A percentile compares a stretch with the other conserved stretches of the same genome.
Evolutionary conservation across 2,797 vertebrate genomes (phyloP).

Genomic region (Ammospiza maritima): DNA sequence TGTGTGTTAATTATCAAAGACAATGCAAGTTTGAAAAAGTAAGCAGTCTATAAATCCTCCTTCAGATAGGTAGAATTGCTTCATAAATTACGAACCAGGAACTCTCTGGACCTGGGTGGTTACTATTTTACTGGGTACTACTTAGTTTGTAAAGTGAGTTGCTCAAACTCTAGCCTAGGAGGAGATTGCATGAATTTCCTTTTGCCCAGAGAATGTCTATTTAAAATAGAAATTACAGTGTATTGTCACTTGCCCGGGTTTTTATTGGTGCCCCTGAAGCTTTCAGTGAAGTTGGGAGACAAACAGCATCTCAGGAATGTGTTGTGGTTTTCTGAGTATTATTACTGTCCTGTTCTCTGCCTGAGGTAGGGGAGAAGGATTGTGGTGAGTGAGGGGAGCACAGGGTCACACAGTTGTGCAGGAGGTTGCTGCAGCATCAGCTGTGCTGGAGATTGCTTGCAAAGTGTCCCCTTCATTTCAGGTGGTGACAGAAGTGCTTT

Average conservation of each 20-base stretch:
- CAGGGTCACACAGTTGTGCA: fast-evolving
- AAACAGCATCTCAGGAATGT: slow-evolving; percentile 36
- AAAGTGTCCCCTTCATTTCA: not conserved
- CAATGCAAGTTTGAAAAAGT: slow-evolving; percentile 45
- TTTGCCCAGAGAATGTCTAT: slow-evolving; percentile 4
- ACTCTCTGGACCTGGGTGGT: slow-evolving; percentile 49
- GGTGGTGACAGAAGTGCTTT: not conserved
- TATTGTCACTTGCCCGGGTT: not conserved
- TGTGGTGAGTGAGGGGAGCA: not conserved
- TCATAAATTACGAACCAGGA: slow-evolving; percentile 48
- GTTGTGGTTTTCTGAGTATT: slow-evolving; percentile 15
- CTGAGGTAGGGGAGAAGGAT: not conserved
- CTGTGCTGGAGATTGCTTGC: not conserved
- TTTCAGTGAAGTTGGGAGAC: slow-evolving; percentile 9
- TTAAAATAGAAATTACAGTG: slow-evolving; percentile 1
- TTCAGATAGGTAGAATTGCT: slow-evolving; percentile 25
- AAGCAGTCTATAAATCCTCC: slow-evolving; percentile 59
- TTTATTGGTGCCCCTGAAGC: not conserved
- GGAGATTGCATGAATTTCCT: slow-evolving; percentile 17
- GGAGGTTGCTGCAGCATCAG: not conserved
- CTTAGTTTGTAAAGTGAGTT: slow-evolving; percentile 26
- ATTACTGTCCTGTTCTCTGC: not conserved
- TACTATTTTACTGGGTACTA: slow-evolving; percentile 30
- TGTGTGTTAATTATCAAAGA: slow-evolving; percentile 56
- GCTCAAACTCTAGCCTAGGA: not conserved